Percentiles rank a stretch among this genome's conserved stretches.
These are phyloP conservation scores for Drosophila quinaria DNA, from an alignment of 2,888 invertebrate species.

Conservation along the genomic window DNA sequence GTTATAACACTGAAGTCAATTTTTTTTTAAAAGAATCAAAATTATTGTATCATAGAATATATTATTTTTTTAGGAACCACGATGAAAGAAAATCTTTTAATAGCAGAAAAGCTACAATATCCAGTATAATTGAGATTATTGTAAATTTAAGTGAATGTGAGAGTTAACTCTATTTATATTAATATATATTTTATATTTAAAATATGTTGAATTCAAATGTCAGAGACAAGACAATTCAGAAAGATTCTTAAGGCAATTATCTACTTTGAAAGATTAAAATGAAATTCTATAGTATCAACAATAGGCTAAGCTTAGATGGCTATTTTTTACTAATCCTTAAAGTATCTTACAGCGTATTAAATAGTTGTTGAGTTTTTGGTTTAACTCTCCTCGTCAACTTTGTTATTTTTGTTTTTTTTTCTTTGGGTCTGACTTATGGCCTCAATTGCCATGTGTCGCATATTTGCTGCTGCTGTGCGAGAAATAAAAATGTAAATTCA, in stretches of 20 bases:
- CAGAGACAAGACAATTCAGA: background rate
- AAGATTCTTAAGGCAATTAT: constrained; percentile 1
- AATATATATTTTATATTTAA: background rate
- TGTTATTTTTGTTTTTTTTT: constrained; percentile 1
- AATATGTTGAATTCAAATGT: background rate
- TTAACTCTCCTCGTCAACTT: constrained; percentile 9
- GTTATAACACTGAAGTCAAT: background rate
- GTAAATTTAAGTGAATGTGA: background rate
- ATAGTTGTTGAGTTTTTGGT: constrained; percentile 7
- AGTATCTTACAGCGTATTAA: constrained; percentile 26
- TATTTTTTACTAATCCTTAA: constrained; percentile 1
- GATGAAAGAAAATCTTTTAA: too few relatives aligned
- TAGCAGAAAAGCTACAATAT: too few relatives aligned
- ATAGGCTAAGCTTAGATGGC: background rate
- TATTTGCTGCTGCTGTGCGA: constrained; percentile 55
- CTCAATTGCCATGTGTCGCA: constrained; percentile 70
- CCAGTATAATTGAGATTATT: too few relatives aligned
- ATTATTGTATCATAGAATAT: too few relatives aligned
- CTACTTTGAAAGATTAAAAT: background rate
- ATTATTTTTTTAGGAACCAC: too few relatives aligned
- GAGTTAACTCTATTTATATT: background rate
- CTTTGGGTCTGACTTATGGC: constrained; percentile 43
- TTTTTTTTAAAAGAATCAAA: too few relatives aligned
- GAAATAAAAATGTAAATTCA: constrained; percentile 73
- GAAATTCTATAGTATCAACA: background rate